Evolutionary conservation across 2,113 vertebrate species (phyloP).

Genomic region (Malurus elegans): DNA sequence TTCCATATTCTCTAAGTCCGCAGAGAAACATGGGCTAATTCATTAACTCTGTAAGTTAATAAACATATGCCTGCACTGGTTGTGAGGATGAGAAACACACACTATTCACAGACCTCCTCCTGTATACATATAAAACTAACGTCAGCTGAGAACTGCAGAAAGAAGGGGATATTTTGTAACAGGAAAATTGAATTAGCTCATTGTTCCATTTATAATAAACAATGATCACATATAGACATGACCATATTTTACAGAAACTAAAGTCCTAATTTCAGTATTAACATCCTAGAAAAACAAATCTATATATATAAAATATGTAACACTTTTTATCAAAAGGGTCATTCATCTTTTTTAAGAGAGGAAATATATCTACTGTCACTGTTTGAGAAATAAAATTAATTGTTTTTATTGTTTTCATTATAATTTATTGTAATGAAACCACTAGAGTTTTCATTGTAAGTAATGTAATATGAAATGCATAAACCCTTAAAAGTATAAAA

Average conservation of each 20-base stretch:
- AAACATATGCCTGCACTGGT: neutral
- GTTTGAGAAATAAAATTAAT: neutral
- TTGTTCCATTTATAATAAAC: neutral
- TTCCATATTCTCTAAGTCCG: neutral
- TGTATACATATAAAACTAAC: neutral
- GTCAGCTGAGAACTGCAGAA: neutral
- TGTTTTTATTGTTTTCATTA: neutral
- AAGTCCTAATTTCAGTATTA: neutral
- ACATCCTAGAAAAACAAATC: neutral
- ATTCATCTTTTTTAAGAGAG: neutral
- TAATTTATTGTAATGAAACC: neutral
- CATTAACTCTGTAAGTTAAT: neutral
- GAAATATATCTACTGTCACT: neutral
- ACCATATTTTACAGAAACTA: neutral
- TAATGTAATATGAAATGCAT: neutral
- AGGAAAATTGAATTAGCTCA: neutral
- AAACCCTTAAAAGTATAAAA: neutral
- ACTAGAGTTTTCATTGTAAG: neutral
- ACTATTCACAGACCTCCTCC: neutral
- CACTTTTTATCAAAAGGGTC: neutral
- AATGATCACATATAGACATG: neutral
- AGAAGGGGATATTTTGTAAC: neutral
- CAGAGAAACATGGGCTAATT: neutral
- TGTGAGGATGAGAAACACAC: neutral
- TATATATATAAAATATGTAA: neutral